Base-by-base conservation (phyloP, 2,888 invertebrate genomes). In the Nysson spinosus region DNA sequence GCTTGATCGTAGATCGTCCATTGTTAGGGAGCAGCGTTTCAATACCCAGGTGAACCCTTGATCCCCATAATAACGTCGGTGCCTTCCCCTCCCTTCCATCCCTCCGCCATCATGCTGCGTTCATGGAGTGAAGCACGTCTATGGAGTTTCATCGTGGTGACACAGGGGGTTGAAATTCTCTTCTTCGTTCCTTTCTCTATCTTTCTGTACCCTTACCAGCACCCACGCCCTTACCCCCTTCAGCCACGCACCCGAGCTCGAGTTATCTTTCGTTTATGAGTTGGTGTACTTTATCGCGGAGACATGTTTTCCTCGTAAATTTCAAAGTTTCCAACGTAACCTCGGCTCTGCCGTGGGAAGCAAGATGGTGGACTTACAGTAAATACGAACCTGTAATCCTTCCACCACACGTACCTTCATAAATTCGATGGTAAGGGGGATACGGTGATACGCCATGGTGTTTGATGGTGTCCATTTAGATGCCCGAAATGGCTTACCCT, bases 281-380 rank as follows among this genome's bases (percentile, higher is more conserved):
- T 75, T 69, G 58, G 57, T 74, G 70, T 73, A 75, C 77, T 80
- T 82, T 82, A 81, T 77, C 77, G 79, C 60, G 69, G 60, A 61
- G 78, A 78, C 83, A 80, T 83, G 82, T 81, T 81, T 81, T 81
- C 77, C 73, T 77, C 83, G 77, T 83, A 83, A 83, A 83, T 81
- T 78, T 69, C 69, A 49, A 80, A 83, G 73, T 80, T 81, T 70
- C 70, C 60, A 63, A 50, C 71, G 66, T 69, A 64, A 62, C 66
- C 70, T 66, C 70, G 75, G 42, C n/a, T n/a, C 35, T 22, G 46
- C 49, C 34, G 51, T n/a, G n/a, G 46, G 56, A 39, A 24, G 60
- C 56, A 55, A 60, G 65, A 70, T 46, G 69, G 60, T 49, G 35
- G 56, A 56, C 63, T 70, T 65, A 58, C 52, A 57, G 52, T 46